phyloP scores from a whole-genome alignment of 2,888 invertebrate genomes.

The Aspidiotus rigidus region DNA sequence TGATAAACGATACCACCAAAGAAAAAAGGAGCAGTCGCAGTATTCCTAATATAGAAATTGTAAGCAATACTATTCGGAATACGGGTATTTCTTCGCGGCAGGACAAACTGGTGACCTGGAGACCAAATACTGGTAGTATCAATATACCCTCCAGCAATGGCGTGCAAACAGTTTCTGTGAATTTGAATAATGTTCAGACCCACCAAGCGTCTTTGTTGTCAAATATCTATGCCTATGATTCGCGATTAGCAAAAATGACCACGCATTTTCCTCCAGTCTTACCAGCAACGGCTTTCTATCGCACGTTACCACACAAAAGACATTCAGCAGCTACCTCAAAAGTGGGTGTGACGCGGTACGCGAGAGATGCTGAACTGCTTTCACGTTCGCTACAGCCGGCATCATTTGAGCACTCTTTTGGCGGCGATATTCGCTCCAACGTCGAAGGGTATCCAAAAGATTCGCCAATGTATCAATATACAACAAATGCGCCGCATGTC shows the following conservation, averaged over 20 bases:
- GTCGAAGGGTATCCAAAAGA: conserved; percentile 69
- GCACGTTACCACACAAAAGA: conserved; percentile 65
- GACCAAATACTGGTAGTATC: conserved; percentile 56
- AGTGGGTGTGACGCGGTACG: conserved; percentile 54
- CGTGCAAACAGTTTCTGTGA: conserved; percentile 38
- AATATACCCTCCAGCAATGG: conserved; percentile 39
- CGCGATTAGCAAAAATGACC: conserved; percentile 56
- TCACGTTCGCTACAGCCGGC: conserved; percentile 47
- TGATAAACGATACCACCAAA: conserved; percentile 67
- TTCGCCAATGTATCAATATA: conserved; percentile 39
- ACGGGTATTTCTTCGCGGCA: conserved; percentile 47
- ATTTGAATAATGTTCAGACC: conserved; percentile 29
- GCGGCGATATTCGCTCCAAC: conserved; percentile 58
- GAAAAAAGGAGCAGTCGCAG: conserved; percentile 46
- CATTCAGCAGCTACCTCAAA: conserved; percentile 62
- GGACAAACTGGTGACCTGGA: conserved; percentile 68
- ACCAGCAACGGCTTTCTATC: conserved; percentile 46
- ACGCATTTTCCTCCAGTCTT: conserved; percentile 44
- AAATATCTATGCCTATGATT: conserved; percentile 67
- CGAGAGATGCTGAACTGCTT: conserved; percentile 57
- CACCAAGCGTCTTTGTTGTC: conserved; percentile 65
- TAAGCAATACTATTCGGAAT: conserved; percentile 39
- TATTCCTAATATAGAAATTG: conserved; percentile 40
- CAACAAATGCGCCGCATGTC: conserved; percentile 48
- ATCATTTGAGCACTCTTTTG: conserved; percentile 43